Evolutionary conservation across 2,797 vertebrate species (phyloP).

Genomic region (Sandelia bainsii): DNA sequence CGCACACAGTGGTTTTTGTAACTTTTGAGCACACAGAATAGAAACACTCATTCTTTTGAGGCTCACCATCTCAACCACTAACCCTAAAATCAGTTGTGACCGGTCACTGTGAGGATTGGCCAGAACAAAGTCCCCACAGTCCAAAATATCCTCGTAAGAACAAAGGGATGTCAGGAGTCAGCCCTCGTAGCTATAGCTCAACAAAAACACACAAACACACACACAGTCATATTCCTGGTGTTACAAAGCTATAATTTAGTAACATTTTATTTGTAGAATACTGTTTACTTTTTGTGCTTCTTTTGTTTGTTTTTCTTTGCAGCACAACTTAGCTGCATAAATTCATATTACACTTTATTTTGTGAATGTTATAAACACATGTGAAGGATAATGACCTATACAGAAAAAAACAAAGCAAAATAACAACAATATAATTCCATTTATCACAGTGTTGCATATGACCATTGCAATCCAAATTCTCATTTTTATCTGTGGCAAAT

Average conservation of each 20-base stretch:
- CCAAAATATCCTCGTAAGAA: conserved; percentile 49
- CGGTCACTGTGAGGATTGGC: conserved; percentile 50
- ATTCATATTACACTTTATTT: conserved; percentile 17
- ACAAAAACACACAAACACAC: conserved; percentile 25
- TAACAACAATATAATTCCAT: not conserved
- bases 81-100: conserved; percentile 62
- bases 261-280: conserved; percentile 30
- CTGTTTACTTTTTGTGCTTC: not conserved
- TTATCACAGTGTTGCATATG: not conserved
- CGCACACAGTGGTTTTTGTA: conserved; percentile 29
- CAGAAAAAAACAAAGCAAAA: not conserved
- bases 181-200: conserved; percentile 11
- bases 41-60: conserved; percentile 47
- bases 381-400: conserved; percentile 22
- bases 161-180: conserved; percentile 41
- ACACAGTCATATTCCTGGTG: conserved; percentile 12
- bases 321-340: conserved; percentile 15
- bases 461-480: not conserved
- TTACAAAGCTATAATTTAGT: conserved; percentile 38
- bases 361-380: conserved; percentile 19
- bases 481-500: not conserved
- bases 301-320: not conserved
- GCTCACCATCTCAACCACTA: conserved; percentile 55
- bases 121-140: conserved; percentile 45
- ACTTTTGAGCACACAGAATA: conserved; percentile 33